Percentiles rank a stretch among this genome's conserved stretches.
phyloP scores from a whole-genome alignment of 2,888 invertebrate genomes.

The Tineola bisselliella region DNA sequence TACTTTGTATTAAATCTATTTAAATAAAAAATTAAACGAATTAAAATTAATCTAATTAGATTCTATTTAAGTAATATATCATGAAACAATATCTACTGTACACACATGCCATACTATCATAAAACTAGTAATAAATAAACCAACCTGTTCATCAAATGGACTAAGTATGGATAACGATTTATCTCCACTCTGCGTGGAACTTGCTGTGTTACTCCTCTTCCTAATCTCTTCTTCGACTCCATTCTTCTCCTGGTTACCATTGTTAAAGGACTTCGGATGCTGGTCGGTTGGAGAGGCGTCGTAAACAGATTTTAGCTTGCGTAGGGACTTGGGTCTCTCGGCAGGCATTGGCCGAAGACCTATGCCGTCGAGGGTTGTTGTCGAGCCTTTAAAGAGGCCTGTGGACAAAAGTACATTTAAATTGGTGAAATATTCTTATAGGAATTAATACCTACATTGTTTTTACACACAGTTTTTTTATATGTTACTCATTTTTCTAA shows the following conservation, averaged over 20 bases:
- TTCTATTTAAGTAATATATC: no score
- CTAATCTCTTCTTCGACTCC: slow-evolving; percentile 63
- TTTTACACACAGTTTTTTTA: no score
- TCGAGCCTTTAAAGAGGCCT: slow-evolving; percentile 87
- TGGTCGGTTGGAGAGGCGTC: slow-evolving; percentile 62
- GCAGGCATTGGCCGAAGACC: slow-evolving; percentile 70
- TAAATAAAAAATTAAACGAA: no score
- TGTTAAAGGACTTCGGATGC: slow-evolving; percentile 36
- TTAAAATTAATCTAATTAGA: no score
- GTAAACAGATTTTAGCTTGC: slow-evolving; percentile 79
- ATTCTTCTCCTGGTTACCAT: slow-evolving; percentile 44
- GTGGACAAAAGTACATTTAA: slow-evolving; percentile 35
- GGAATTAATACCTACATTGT: no score
- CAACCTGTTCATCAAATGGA: slow-evolving; percentile 84
- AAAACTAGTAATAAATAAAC: background rate
- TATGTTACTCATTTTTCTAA: no score
- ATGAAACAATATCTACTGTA: no score
- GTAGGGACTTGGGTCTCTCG: slow-evolving; percentile 79
- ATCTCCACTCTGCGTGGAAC: slow-evolving; percentile 51
- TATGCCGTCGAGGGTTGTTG: slow-evolving; percentile 73
- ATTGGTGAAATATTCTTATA: no score
- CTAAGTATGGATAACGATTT: slow-evolving; percentile 74
- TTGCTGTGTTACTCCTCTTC: slow-evolving; percentile 51
- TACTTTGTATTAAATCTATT: no score
- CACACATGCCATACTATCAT: no score